Conservation (phyloP, 2,888 invertebrate species). For the Agrochola litura region DNA sequence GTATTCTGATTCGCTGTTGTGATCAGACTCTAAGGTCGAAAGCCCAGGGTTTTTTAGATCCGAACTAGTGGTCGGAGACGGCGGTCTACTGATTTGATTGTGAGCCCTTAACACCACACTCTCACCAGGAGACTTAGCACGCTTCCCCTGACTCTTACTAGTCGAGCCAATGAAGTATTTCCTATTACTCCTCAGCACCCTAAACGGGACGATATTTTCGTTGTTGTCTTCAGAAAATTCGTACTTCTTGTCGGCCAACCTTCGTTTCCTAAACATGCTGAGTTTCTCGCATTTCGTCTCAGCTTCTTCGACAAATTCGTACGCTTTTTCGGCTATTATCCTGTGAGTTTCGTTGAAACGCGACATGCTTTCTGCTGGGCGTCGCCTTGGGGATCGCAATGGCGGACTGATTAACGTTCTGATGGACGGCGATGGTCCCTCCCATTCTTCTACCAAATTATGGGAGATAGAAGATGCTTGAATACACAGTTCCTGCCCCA, state of each 20-base stretch:
- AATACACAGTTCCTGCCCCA: conserved; percentile 87
- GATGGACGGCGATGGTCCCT: conserved; percentile 87
- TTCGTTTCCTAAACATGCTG: conserved; percentile 95
- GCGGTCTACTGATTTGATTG: conserved; percentile 85
- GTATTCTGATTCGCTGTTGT: conserved; percentile 87
- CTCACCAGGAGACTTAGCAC: conserved; percentile 87
- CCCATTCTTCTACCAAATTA: conserved; percentile 89
- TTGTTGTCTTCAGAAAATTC: conserved; percentile 96
- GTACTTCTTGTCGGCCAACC: conserved; percentile 97
- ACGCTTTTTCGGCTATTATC: conserved; percentile 93
- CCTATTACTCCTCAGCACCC: conserved; percentile 90
- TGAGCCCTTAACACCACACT: conserved; percentile 86
- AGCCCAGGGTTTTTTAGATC: conserved; percentile 78
- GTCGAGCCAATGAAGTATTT: conserved; percentile 87
- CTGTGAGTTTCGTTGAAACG: conserved; percentile 89
- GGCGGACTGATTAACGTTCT: conserved; percentile 88
- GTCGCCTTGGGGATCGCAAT: conserved; percentile 84
- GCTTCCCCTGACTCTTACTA: conserved; percentile 75
- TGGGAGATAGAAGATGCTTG: conserved; percentile 87
- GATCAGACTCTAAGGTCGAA: conserved; percentile 80
- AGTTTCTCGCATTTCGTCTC: conserved; percentile 96
- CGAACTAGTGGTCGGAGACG: conserved; percentile 78
- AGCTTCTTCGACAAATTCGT: conserved; percentile 96
- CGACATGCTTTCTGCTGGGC: conserved; percentile 89
- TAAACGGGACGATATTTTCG: conserved; percentile 92